phyloP scores from a whole-genome alignment of 2,888 invertebrate genomes.

The Cremastinae sp. region DNA sequence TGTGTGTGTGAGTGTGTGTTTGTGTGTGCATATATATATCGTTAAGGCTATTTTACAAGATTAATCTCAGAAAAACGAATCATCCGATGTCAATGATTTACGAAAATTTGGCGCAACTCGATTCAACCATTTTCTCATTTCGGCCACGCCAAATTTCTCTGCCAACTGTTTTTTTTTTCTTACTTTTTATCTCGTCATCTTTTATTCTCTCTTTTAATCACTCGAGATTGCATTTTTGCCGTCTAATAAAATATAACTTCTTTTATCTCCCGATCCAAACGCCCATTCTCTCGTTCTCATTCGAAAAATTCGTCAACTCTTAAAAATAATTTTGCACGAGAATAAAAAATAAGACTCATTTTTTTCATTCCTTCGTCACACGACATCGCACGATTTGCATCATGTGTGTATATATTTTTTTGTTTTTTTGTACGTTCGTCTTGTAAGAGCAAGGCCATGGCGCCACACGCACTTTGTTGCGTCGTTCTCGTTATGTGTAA shows the following conservation, averaged over 20 bases:
- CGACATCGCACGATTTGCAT: conserved; percentile 50
- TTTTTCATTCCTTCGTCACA: conserved; percentile 46
- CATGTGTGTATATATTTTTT: conserved; percentile 56
- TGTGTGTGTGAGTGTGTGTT: conserved; percentile 29
- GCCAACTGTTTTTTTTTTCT: conserved; percentile 17
- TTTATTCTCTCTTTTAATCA: conserved; percentile 23
- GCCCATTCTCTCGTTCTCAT: conserved; percentile 48
- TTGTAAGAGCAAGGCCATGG: conserved; percentile 72
- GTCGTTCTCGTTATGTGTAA: conserved; percentile 67
- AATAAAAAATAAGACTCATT: conserved; percentile 68
- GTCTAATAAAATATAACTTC: conserved; percentile 71
- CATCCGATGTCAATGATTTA: conserved; percentile 43
- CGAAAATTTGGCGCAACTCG: conserved; percentile 39
- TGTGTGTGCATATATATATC: conserved; percentile 39
- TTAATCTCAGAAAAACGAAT: conserved; percentile 65
- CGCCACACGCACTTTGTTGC: conserved; percentile 66
- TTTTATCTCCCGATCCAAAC: conserved; percentile 56
- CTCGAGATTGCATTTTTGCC: conserved; percentile 63
- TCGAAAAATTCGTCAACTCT: conserved; percentile 62
- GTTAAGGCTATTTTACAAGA: conserved; percentile 68
- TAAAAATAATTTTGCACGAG: conserved; percentile 70
- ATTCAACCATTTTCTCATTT: conserved; percentile 63
- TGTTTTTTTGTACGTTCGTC: conserved; percentile 71
- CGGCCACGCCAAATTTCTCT: conserved; percentile 25
- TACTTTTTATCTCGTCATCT: conserved; percentile 8